Evolutionary conservation across 92 coral and sea anemone genomes (phyloP).

Genomic region (Paramuricea clavata): DNA sequence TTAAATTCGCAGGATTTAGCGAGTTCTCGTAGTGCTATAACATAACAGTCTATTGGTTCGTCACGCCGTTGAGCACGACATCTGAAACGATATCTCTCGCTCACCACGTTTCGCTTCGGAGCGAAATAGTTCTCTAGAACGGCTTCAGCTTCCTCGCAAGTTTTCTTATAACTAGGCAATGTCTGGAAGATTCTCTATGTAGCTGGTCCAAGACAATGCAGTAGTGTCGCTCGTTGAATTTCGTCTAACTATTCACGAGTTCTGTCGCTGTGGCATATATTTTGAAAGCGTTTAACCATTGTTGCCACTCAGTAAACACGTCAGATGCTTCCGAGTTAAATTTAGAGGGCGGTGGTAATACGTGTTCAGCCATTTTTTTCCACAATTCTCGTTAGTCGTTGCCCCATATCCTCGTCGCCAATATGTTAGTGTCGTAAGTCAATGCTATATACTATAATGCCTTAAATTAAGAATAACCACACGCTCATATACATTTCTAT

Average conservation of each 20-base stretch:
- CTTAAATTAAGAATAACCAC: too few relatives aligned
- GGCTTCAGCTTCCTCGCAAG: conserved; percentile 35
- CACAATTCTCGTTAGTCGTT: not conserved
- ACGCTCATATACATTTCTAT: too few relatives aligned
- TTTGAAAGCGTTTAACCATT: conserved; percentile 7
- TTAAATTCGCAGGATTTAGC: conserved; percentile 57
- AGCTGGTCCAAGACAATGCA: conserved; percentile 47
- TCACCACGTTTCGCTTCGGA: conserved; percentile 60
- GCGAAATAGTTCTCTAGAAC: conserved; percentile 35
- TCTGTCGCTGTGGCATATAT: conserved; percentile 10
- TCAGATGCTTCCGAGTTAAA: not conserved
- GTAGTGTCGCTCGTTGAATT: not conserved
- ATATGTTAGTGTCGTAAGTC: too few relatives aligned
- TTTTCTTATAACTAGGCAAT: conserved; percentile 36
- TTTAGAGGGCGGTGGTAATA: conserved; percentile 8
- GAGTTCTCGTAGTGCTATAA: conserved; percentile 47
- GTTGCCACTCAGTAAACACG: not conserved
- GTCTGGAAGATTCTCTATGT: conserved; percentile 41
- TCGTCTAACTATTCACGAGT: not conserved
- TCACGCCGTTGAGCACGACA: conserved; percentile 33
- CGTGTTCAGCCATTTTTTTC: not conserved
- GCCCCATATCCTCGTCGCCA: too few relatives aligned
- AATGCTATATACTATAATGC: too few relatives aligned
- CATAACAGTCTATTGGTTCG: conserved; percentile 47
- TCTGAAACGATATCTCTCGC: conserved; percentile 62